Base-by-base conservation (phyloP, 2,797 vertebrate genomes). In the Calcarius lapponicus region DNA sequence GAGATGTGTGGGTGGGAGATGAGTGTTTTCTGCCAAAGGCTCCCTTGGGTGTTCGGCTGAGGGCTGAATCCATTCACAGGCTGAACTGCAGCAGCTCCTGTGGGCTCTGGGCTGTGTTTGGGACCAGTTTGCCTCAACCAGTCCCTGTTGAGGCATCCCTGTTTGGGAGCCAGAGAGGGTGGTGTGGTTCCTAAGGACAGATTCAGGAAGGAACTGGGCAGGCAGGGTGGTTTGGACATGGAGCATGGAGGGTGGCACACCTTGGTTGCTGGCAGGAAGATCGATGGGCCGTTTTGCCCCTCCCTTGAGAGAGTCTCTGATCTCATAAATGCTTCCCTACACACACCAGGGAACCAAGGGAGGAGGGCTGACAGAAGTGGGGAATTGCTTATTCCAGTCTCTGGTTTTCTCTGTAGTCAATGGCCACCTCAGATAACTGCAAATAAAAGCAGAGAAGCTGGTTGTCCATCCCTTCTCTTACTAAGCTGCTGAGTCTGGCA, bases 281-380 rank as follows among this genome's bases (percentile, higher is more conserved):
- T 42, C 0, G 1, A 31, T 32, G 0, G 0, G 24, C 25, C 4
- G 1, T 20, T 91, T 78, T 65, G 7, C n/a, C 15, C 13, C 19
- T 74, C 34, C 58, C 43, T 86, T 47, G 51, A 17, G 74, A 67
- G 61, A 72, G 12, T 20, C n/a, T 14, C 47, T 51, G 42, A 57
- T 51, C 56, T 73, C 60, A 9, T 4, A 8, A 34, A 19, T 0
- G 1, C 50, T 92, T 79, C 50, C 28, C 42, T 86, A 2, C 0
- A 1, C 17, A 10, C 12, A 24, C 21, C 0, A 3, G 31, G 42
- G 50, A 74, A 43, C 16, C 28, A 31, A 36, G 24, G 24, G 2
- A 15, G 17, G 19, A 75, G n/a, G 40, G n/a, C 45, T 84, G 48
- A n/a, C n/a, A 90, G 62, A 82, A 79, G 9, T 10, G 9, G 8